Evolutionary conservation across 1,140 invertebrate genomes (phyloP).

Genomic region (Eriosoma lanigerum): DNA sequence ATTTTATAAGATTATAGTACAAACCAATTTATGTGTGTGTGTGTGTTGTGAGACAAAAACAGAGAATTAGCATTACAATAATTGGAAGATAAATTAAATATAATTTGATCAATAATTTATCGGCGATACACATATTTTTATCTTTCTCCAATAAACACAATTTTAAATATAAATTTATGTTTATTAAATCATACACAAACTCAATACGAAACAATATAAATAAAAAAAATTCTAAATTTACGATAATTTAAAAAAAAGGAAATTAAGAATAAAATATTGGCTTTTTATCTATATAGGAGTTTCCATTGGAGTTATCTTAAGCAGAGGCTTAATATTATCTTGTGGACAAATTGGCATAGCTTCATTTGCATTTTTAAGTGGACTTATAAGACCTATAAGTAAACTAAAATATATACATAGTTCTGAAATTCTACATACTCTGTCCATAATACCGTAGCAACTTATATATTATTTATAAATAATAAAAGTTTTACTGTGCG

Average conservation of each 20-base stretch:
- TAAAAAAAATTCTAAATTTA: background rate
- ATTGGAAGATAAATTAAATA: background rate
- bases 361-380: slow-evolving; percentile 71
- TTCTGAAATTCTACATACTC: too few species aligned
- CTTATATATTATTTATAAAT: too few species aligned
- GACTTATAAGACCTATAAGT: too few species aligned
- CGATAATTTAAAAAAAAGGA: background rate
- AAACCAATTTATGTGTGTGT: too few species aligned
- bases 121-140: background rate
- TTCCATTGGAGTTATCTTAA: slow-evolving; percentile 33
- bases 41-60: too few species aligned
- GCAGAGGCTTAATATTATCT: slow-evolving; percentile 35
- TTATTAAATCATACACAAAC: background rate
- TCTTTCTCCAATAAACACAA: background rate
- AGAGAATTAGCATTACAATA: too few species aligned
- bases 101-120: background rate
- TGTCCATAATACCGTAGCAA: too few species aligned
- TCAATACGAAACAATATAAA: background rate
- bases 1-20: background rate
- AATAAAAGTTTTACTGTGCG: too few species aligned
- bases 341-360: slow-evolving; percentile 65
- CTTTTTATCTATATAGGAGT: slow-evolving; percentile 10
- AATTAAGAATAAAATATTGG: background rate
- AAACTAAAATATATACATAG: too few species aligned
- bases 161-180: background rate